These are phyloP conservation scores for Erinaceus europaeus DNA, from an alignment of 2,113 vertebrate genomes.

Conservation along the genomic window DNA sequence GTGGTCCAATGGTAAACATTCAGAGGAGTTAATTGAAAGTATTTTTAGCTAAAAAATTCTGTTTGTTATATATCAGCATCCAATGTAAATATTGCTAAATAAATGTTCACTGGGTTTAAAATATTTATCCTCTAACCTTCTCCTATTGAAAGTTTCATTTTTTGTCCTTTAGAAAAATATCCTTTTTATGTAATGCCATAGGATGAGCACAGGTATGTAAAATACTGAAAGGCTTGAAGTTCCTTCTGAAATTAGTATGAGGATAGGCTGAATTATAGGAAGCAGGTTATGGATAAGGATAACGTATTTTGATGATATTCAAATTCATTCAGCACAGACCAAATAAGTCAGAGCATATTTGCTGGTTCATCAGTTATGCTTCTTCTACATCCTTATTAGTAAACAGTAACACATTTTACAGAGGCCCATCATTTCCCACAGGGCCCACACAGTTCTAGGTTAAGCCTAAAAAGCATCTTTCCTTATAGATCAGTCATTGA, in stretches of 20 bases:
- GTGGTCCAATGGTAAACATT: conserved; percentile 7
- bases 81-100: conserved; percentile 10
- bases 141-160: conserved; percentile 10
- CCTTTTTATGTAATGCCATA: conserved; percentile 24
- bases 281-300: conserved; percentile 55
- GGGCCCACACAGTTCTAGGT: conserved; percentile 45
- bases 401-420: conserved; percentile 62
- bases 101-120: neutral
- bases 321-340: conserved; percentile 62
- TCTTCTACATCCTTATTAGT: conserved; percentile 60
- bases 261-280: neutral
- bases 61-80: neutral
- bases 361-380: conserved; percentile 68
- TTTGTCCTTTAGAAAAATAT: conserved; percentile 6
- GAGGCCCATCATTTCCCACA: conserved; percentile 61
- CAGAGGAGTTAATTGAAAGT: neutral
- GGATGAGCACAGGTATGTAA: neutral
- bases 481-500: conserved; percentile 60
- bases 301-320: conserved; percentile 72
- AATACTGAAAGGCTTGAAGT: conserved; percentile 51
- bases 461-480: conserved; percentile 65
- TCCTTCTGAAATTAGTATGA: conserved; percentile 49
- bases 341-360: conserved; percentile 56
- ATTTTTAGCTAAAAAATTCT: neutral
- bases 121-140: neutral